Evolutionary conservation across 2,113 vertebrate genomes (phyloP), one percentile per base, ranked within the genome.

Genomic region (Macrotis lagotis): DNA sequence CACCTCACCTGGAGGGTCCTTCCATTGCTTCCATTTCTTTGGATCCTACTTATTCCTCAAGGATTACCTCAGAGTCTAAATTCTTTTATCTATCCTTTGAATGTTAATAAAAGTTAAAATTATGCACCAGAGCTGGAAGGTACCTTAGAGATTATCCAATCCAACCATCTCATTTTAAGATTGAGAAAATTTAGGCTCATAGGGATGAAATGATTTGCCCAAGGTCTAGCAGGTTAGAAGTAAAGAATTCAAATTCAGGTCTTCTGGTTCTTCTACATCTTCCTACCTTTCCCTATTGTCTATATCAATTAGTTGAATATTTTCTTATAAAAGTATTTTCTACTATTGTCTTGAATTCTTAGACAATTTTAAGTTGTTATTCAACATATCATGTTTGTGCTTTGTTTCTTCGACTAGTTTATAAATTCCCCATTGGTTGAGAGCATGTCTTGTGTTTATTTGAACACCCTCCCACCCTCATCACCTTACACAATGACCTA

Each of bases 1-100:
- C 74, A 74, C 93, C 91, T 96, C 90, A 91, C 91, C 48, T 52
- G 59, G 48, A 51, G 94, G 95, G 55, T 74, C 49, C 94, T 91
- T 94, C 91, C 83, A 97, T 96, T 91, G 95, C 88, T 96, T 83
- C 66, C n/a, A 95, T 66, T 91, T 96, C 59, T 95, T 91, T 89
- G 95, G 94, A 95, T 83, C 90, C 89, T 92, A 90, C 89, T 51
- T 48, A 95, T 94, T 91, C 1, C 0, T 96, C 94, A 96, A 25
- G 95, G 95, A 93, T 96, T 96, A 95, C 50, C 24, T 49, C 50
- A 93, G 89, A 89, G 22, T 19, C n/a, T 90, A 95, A 95, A 91
- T 74, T 90, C 8, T 89, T 95, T 66, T 55, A 28, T 95, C n/a
- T 24, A 93, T 96, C 89, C 55, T 52, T 94, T 50, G 8, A 90